Evolutionary conservation across 2,888 invertebrate genomes (phyloP), one percentile per base, ranked within the genome.

Genomic region (Axea sp.): DNA sequence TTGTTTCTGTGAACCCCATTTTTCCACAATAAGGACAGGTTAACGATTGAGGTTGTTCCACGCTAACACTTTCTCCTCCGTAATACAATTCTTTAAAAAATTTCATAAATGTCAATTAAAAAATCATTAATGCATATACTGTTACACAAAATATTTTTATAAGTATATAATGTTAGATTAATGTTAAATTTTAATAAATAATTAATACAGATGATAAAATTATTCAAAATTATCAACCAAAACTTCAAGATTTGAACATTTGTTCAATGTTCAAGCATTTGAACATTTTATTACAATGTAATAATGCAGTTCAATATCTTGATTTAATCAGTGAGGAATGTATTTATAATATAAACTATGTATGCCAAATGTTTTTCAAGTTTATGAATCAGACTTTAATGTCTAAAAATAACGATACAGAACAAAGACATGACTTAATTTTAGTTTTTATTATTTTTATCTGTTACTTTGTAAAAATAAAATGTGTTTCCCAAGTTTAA

Each of bases 21-120:
- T 94, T 93, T 83, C 96, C 96, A 90, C 99, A 99, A 89, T 96
- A 97, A 35, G 99, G 99, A 90, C 99, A 99, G 78, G 98, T 97
- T 89, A 97, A 96, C 76, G 98, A 95, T 89, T 97, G 97, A 78
- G 96, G 96, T 88, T 97, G 96, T 86, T 97, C 98, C 81, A 95
- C 91, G 81, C 93, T 93, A 84, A 96, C 90, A 84, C 95, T 93
- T 89, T 98, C 98, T 75, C 98, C 98, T 75, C 97, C 97, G 91
- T 97, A 99, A 89, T 95, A 97, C 79, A 97, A 90, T 89, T 98
- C 96, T 96, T 88, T 8, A 45, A 49, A 19, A 19, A 19, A 19
- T 3, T 2, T 3, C 19, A 19, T 3, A 19, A 19, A 19, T 19
- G 4, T 3, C 11, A 43, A 33, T 31, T 9, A 2, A 43, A 22